Conservation (phyloP, 23 tunicate genomes). For the Trididemnum nubilum region DNA sequence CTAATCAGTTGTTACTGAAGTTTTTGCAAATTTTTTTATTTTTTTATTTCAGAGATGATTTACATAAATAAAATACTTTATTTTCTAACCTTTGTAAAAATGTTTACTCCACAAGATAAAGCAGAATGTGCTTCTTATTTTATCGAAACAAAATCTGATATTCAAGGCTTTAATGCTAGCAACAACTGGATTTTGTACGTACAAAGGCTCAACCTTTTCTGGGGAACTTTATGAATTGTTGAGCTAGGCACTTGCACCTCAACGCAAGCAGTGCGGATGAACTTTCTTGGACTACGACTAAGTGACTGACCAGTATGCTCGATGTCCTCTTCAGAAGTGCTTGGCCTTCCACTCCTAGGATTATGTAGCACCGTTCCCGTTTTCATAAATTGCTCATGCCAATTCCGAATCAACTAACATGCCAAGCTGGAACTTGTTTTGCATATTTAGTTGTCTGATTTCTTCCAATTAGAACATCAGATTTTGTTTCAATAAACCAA, state of each 20-base stretch:
- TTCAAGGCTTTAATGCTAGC: slow-evolving; percentile 21
- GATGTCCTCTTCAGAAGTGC: slow-evolving; percentile 28
- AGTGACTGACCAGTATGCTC: slow-evolving; percentile 11
- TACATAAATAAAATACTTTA: no score
- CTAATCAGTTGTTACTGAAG: no score
- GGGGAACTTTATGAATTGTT: slow-evolving; percentile 9
- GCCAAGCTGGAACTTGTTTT: slow-evolving; percentile 8
- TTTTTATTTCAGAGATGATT: no score
- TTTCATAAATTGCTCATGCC: slow-evolving; percentile 17
- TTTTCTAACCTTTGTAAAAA: no score
- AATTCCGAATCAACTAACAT: slow-evolving; percentile 6
- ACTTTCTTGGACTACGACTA: no score
- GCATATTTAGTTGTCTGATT: slow-evolving; percentile 17
- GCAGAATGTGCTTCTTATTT: no score
- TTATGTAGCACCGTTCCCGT: no score
- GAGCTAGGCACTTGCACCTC: neutral
- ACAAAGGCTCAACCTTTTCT: slow-evolving; percentile 3
- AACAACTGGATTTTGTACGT: slow-evolving; percentile 18
- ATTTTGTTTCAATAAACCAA: slow-evolving; percentile 20
- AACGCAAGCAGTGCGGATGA: slow-evolving; percentile 25
- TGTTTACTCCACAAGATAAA: no score
- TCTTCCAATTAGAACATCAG: slow-evolving; percentile 6
- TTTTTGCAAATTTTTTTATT: neutral
- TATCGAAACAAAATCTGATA: no score
- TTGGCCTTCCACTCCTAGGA: no score